Evolutionary conservation across 2,797 vertebrate species (phyloP), one percentile per base, ranked within the genome.

Genomic region (Babyrousa celebensis): DNA sequence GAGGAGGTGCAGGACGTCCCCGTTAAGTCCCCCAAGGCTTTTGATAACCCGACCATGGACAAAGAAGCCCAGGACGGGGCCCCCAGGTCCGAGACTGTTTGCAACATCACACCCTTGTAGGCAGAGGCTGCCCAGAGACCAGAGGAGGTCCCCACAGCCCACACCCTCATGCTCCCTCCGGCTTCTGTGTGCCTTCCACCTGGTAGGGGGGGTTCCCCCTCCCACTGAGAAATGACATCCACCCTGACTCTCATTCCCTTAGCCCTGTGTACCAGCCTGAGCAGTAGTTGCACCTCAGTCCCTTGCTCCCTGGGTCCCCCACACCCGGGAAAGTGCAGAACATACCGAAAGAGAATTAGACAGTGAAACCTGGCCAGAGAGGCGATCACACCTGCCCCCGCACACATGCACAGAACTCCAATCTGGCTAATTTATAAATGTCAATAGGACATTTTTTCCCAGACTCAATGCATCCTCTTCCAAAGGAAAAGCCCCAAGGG

Each of bases 61-160:
- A 98, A 87, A n/a, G 98, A 98, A 85, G 93, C 87, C 84, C 97
- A 97, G 87, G 94, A 85, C 5, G 94, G 85, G 94, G 85, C 87
- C 32, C 23, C 56, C 89, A 97, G 97, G 62, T 67, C 93, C 54
- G 92, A 79, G 25, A 74, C 85, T 25, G n/a, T 85, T 75, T 97
- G 96, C 74, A 96, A 90, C 71, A 95, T 97, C 88, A 99, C 98
- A 0, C 98, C 98, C 40, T 98, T 99, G 93, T 99, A 99, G 98
- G 92, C 20, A 98, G 98, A 92, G 27, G 0, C 9, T 5, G 0
- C 65, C 40, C 23, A 54, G 56, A 23, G 40, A 32, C 4, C 1
- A 15, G 0, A 5, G 14, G 4, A 25, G 80, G 71, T 74, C 21
- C 15, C 70, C 16, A 67, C 6, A 23, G 6, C 29, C 36, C 17